Evolutionary conservation across 2,797 vertebrate species (phyloP), one percentile per base, ranked within the genome.

Genomic region (Anableps anableps): DNA sequence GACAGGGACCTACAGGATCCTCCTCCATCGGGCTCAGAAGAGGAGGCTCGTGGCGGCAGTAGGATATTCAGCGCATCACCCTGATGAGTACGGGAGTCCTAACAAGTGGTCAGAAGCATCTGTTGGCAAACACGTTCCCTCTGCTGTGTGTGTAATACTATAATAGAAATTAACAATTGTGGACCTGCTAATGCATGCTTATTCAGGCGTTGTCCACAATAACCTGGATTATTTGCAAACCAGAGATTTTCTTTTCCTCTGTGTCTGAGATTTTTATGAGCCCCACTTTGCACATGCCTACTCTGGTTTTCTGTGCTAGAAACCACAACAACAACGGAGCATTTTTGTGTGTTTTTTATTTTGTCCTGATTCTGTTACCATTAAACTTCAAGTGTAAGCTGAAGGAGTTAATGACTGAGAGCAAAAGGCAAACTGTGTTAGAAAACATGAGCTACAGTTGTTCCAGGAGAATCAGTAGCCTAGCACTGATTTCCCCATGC

Each of bases 1-100:
- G 76, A 96, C 95, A 0, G 96, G 96, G 19, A 93, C 89, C 19
- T 97, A 96, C 80, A 90, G 96, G 1, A 96, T 97, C 89, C 87
- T 96, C 0, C 91, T 95, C 29, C 96, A 96, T 74, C 93, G 84
- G 38, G 92, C 92, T 41, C 96, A 96, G 91, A 96, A 96, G 87
- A 90, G 92, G 64, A 92, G 88, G 74, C 85, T 86, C 0, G 88
- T 92, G 64, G 95, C 96, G 78, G 88, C 86, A 1, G 86, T 94
- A 0, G 91, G 93, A 77, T 96, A 93, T 74, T 89, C 94, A 0
- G 72, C 80, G 0, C 78, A 94, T 62, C 77, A 88, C n/a, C 92
- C 93, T 0, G 91, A 94, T 0, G 91, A 95, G 29, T 95, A 94
- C 14, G 75, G 31, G 34, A 82, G 74, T 36, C 78, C 19, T 0